These are phyloP conservation scores for Watsonalla cultraria DNA, from an alignment of 2,888 invertebrate genomes.

Conservation along the genomic window DNA sequence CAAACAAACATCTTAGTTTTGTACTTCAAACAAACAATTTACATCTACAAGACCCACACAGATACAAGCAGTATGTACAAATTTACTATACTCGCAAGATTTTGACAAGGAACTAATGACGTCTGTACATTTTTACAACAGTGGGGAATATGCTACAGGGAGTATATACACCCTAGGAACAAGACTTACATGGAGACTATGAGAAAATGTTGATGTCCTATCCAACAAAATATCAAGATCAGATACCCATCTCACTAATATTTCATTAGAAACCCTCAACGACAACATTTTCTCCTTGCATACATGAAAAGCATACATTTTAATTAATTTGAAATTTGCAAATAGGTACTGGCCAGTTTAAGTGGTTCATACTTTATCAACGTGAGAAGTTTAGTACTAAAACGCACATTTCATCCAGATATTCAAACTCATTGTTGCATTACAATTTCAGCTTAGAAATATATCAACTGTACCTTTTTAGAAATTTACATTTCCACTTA, in stretches of 20 bases:
- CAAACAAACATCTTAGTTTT: background rate
- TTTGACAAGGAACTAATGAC: background rate
- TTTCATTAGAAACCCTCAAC: no score
- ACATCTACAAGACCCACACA: background rate
- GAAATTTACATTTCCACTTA: no score
- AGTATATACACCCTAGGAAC: background rate
- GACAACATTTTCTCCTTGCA: no score
- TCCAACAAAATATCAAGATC: no score
- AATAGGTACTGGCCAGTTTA: background rate
- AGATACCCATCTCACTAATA: no score
- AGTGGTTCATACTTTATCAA: background rate
- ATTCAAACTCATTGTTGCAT: background rate
- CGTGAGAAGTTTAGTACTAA: background rate
- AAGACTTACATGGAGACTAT: background rate
- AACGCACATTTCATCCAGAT: background rate
- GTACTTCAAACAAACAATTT: slow-evolving; percentile 1
- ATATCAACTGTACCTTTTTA: no score
- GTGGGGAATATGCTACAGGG: background rate
- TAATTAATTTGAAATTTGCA: background rate
- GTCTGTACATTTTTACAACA: background rate
- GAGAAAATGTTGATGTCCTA: no score
- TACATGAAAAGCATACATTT: no score
- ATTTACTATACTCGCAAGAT: background rate
- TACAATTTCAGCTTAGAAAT: no score
- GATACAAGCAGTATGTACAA: background rate